Percentiles rank a stretch among this genome's conserved stretches.
phyloP scores from a whole-genome alignment of 2,888 invertebrate genomes.

The Crossocerus cetratus region DNA sequence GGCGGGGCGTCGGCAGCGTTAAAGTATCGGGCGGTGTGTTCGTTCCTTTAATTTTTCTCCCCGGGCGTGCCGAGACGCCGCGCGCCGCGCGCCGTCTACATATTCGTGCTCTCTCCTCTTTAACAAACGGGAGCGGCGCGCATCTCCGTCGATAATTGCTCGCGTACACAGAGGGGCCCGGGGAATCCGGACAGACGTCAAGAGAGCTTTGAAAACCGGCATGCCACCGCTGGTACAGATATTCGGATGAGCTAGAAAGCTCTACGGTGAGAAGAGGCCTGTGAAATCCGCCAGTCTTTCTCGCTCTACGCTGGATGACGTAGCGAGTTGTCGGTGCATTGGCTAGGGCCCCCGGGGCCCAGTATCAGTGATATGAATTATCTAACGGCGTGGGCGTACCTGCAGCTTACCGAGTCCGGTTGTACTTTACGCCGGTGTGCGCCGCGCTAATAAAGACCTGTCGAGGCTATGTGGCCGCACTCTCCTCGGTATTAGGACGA shows the following conservation, averaged over 20 bases:
- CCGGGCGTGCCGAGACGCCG: background rate
- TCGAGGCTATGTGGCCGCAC: constrained; percentile 8
- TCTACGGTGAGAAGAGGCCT: background rate
- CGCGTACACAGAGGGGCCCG: background rate
- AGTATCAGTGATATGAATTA: constrained; percentile 64
- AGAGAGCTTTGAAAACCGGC: background rate
- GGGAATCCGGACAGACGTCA: constrained; percentile 9
- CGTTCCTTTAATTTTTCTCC: constrained; percentile 24
- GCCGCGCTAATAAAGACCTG: constrained; percentile 44
- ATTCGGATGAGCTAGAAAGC: no score
- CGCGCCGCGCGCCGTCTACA: background rate
- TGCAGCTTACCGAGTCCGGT: constrained; percentile 42
- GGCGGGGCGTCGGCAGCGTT: constrained; percentile 8
- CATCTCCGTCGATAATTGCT: constrained; percentile 5
- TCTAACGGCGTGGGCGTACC: constrained; percentile 61
- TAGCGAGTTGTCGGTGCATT: constrained; percentile 48
- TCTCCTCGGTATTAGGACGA: constrained; percentile 44
- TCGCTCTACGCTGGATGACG: constrained; percentile 43
- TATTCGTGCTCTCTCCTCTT: constrained; percentile 1
- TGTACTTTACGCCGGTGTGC: constrained; percentile 7
- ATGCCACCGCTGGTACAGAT: no score
- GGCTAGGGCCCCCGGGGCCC: constrained; percentile 29
- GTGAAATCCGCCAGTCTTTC: background rate
- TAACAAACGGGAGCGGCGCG: background rate
- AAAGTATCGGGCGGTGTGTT: constrained; percentile 37